phyloP scores from a whole-genome alignment of 2,797 vertebrate genomes.

The Semaprochilodus insignis region DNA sequence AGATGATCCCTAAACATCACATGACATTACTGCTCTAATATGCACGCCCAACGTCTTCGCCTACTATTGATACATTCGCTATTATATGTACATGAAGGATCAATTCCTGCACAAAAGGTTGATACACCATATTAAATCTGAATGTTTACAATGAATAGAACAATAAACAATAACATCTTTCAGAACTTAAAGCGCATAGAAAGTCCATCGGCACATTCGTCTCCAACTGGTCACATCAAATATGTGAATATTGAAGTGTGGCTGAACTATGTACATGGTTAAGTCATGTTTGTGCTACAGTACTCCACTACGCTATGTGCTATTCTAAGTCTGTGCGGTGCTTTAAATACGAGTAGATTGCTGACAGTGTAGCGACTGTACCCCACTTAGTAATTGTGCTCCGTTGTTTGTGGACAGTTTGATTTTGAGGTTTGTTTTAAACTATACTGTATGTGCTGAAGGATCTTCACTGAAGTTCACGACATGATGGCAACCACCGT shows the following conservation, averaged over 20 bases:
- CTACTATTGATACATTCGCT: not conserved
- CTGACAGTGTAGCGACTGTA: not conserved
- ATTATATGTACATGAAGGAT: not conserved
- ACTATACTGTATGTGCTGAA: not conserved
- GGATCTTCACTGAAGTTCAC: not conserved
- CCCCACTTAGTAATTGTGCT: not conserved
- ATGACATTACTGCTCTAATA: not conserved
- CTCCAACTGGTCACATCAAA: not conserved
- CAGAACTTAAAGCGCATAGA: not conserved
- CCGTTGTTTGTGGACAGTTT: not conserved
- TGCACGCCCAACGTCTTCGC: not conserved
- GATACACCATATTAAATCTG: not conserved
- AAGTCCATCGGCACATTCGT: not conserved
- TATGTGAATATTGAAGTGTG: not conserved
- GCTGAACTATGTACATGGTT: conserved; percentile 7
- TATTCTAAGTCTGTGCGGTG: not conserved
- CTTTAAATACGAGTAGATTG: not conserved
- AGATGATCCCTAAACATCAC: not conserved
- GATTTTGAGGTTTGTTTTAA: not conserved
- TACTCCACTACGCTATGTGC: conserved; percentile 3
- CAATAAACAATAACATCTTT: no score
- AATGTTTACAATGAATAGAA: not conserved
- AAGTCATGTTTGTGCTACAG: conserved; percentile 6
- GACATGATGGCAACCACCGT: not conserved
- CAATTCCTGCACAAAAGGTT: not conserved